Conservation (phyloP, 2,888 invertebrate species). For the Steinernema hermaphroditum region DNA sequence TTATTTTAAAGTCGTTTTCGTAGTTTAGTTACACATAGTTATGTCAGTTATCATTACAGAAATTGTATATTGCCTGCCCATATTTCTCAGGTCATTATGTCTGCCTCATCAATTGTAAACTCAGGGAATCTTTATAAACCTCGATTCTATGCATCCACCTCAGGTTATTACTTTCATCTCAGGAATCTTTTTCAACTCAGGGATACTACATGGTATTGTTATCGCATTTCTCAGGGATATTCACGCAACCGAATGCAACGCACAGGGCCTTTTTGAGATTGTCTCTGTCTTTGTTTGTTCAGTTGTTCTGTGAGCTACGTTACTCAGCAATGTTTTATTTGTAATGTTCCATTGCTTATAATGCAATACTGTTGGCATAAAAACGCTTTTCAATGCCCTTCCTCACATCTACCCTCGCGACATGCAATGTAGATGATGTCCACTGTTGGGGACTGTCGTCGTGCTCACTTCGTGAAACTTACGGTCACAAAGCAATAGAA, state of each 20-base stretch:
- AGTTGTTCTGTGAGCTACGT: neutral
- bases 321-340: neutral
- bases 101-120: conserved; percentile 9
- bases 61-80: conserved; percentile 22
- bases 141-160: conserved; percentile 14
- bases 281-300: conserved; percentile 5
- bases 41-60: neutral
- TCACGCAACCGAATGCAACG: neutral
- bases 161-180: conserved; percentile 37
- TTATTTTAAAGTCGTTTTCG: neutral
- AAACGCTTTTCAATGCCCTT: neutral
- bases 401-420: too few relatives aligned
- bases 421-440: too few relatives aligned
- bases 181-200: conserved; percentile 48
- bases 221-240: conserved; percentile 26
- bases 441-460: too few relatives aligned
- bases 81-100: conserved; percentile 6
- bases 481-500: too few relatives aligned
- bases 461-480: too few relatives aligned
- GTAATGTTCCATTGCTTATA: conserved; percentile 2
- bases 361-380: neutral
- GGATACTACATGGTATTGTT: conserved; percentile 33
- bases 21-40: neutral
- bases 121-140: conserved; percentile 29
- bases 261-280: neutral